Percentiles rank a stretch among this genome's conserved stretches.
These are phyloP conservation scores for Micronisus gabar DNA, from an alignment of 2,113 vertebrate species.

Conservation along the genomic window DNA sequence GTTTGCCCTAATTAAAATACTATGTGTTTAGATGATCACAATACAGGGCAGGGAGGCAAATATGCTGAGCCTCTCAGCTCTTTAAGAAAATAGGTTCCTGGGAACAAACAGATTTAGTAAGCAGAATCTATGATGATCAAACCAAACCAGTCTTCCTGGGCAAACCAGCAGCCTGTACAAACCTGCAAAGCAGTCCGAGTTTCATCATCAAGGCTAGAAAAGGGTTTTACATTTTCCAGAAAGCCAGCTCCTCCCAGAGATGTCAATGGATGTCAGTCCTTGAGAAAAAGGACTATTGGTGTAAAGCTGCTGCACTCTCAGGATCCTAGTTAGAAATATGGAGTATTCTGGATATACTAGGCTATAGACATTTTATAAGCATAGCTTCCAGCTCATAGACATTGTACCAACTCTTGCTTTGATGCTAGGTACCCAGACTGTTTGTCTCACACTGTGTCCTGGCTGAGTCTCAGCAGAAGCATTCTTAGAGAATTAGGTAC, in stretches of 20 bases:
- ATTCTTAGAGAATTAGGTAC: neutral
- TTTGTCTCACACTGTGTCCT: neutral
- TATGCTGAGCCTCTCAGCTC: neutral
- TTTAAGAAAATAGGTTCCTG: slow-evolving; percentile 19
- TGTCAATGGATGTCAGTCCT: neutral
- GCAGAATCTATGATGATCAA: slow-evolving; percentile 28
- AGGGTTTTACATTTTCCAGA: neutral
- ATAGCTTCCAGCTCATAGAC: neutral
- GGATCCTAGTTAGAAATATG: neutral
- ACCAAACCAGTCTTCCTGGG: slow-evolving; percentile 50
- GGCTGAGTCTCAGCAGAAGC: neutral
- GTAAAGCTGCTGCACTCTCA: neutral
- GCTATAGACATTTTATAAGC: neutral
- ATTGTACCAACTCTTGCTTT: neutral
- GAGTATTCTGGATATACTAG: neutral
- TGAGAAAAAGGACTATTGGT: neutral
- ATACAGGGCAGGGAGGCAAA: neutral
- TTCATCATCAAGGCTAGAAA: neutral
- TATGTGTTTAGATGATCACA: neutral
- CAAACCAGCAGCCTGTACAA: slow-evolving; percentile 11
- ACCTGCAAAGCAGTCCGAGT: neutral
- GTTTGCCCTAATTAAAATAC: neutral
- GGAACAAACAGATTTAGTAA: slow-evolving; percentile 55
- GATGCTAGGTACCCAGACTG: neutral
- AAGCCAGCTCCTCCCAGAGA: neutral